Percentiles rank a stretch among this genome's conserved stretches.
Evolutionary conservation across 2,888 invertebrate species (phyloP).

Genomic region (Hoplodrina ambigua): DNA sequence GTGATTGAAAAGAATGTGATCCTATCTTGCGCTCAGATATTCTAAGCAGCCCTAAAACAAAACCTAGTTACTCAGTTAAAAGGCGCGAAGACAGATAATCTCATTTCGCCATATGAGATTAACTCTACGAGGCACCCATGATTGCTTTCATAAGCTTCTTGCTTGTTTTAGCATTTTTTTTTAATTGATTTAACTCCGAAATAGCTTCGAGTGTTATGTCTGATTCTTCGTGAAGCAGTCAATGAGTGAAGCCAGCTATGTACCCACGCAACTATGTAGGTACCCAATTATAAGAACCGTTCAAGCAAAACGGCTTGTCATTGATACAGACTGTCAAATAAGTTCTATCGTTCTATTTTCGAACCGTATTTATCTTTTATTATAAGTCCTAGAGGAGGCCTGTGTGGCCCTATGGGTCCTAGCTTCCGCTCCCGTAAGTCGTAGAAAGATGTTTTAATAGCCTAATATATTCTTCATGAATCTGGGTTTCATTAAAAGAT

Average conservation of each 20-base stretch:
- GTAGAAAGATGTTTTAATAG: too few relatives aligned
- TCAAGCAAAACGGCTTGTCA: too few relatives aligned
- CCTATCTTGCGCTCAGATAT: background rate
- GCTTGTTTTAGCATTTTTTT: background rate
- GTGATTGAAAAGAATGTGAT: background rate
- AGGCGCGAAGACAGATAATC: slow-evolving; percentile 1
- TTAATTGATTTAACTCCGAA: background rate
- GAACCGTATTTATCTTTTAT: too few relatives aligned
- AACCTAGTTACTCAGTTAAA: background rate
- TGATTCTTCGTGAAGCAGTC: background rate
- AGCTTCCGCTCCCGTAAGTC: too few relatives aligned
- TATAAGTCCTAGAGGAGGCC: too few relatives aligned
- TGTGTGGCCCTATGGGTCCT: too few relatives aligned
- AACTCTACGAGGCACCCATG: background rate
- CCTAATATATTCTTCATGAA: too few relatives aligned
- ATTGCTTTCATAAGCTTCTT: slow-evolving; percentile 12
- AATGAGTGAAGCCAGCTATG: background rate
- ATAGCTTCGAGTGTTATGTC: slow-evolving; percentile 1
- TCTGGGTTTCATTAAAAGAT: too few relatives aligned
- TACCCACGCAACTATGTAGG: background rate
- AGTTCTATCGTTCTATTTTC: too few relatives aligned
- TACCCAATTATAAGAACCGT: too few relatives aligned
- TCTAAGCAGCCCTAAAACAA: background rate
- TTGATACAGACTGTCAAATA: too few relatives aligned
- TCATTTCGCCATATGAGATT: slow-evolving; percentile 2